Evolutionary conservation across 1,140 invertebrate species (phyloP), one percentile per base, ranked within the genome.

Genomic region (Centruroides vittatus): DNA sequence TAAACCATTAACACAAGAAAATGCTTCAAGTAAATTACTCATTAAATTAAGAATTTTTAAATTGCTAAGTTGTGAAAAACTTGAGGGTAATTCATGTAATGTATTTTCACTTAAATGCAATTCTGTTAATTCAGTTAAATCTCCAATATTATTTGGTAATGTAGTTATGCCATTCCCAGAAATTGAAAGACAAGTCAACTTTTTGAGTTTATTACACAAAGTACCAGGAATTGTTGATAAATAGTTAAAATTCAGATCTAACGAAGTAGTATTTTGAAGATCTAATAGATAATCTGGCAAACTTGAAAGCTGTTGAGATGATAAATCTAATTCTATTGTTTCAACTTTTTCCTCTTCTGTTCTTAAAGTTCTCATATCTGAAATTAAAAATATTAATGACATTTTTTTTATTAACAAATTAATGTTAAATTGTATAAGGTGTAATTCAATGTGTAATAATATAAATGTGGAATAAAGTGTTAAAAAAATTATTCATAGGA

Each of bases 51-150:
- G 12, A 7, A 23, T 58, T 56, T 52, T 9, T 49, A 63, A 59
- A 36, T 60, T 47, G 10, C 52, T 48, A 5, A 63, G 54, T 36
- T 63, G 6, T 7, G 9, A 41, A 36, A 63, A 12, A 13, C 36
- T 60, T 50, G 52, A 50, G n/a, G 62, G 62, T 41, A 63, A 55
- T 11, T 48, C 12, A 10, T 6, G 10, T 8, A 63, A 46, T 12
- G n/a, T 6, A 57, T 63, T 63, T 60, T 63, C 58, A 8, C 51
- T 63, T 34, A 57, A 35, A 36, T 60, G 57, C 23, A 63, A 47
- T 56, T 63, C 62, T 36, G 13, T 6, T 13, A 63, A 35, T 23
- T 52, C 10, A 11, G 54, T 34, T 47, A 60, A 54, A 3, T 41
- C 8, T 35, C 50, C 55, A 13, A 63, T 52, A 35, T 63, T 48